These are phyloP conservation scores for Pristionchus arcanus DNA, from an alignment of 2,888 invertebrate genomes.

Conservation along the genomic window DNA sequence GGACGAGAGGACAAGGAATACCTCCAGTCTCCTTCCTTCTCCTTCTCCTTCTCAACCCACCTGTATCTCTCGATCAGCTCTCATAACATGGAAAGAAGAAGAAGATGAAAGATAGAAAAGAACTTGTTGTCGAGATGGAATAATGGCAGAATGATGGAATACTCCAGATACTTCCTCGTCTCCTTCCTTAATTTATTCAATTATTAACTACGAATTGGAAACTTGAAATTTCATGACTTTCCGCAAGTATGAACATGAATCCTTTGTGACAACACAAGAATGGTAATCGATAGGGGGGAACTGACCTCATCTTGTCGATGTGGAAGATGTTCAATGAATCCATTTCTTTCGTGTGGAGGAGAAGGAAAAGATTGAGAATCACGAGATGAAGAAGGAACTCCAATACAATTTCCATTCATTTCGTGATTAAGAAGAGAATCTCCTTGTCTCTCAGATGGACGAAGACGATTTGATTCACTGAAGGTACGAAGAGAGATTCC, in stretches of 20 bases:
- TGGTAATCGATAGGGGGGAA: background rate
- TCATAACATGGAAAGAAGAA: background rate
- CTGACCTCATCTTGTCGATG: background rate
- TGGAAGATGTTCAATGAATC: conserved; percentile 46
- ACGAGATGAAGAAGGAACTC: conserved; percentile 21
- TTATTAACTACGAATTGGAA: background rate
- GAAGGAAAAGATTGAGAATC: conserved; percentile 20
- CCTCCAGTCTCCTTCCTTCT: background rate
- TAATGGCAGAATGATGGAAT: conserved; percentile 10
- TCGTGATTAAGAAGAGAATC: conserved; percentile 32
- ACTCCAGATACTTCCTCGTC: conserved; percentile 46
- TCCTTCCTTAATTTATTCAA: background rate
- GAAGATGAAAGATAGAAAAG: conserved; percentile 51
- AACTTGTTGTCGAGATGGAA: conserved; percentile 34
- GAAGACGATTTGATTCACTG: conserved; percentile 50
- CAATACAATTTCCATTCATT: conserved; percentile 54
- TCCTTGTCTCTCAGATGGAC: conserved; percentile 48
- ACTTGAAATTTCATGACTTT: background rate
- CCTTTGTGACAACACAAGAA: conserved; percentile 16
- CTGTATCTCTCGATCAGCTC: conserved; percentile 45
- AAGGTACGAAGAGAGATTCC: conserved; percentile 54
- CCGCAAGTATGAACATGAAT: background rate
- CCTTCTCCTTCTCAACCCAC: background rate
- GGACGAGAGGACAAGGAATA: conserved; percentile 40
- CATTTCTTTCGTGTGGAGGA: conserved; percentile 38